Evolutionary conservation across 1,140 invertebrate species (phyloP).

Genomic region (Drosophila malerkotliana): DNA sequence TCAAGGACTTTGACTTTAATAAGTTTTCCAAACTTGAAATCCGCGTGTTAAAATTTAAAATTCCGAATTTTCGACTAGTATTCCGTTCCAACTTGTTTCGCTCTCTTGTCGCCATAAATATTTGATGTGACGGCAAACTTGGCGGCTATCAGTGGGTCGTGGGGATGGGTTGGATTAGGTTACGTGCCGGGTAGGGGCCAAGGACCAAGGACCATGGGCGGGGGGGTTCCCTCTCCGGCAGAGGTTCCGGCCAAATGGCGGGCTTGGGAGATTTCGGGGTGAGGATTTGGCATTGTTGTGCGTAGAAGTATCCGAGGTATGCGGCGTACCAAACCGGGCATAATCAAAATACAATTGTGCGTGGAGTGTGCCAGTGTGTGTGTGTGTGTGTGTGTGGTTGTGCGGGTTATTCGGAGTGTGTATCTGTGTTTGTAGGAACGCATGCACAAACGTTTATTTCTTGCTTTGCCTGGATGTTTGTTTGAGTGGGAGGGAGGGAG

Average conservation of each 20-base stretch:
- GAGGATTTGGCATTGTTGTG: constrained; percentile 72
- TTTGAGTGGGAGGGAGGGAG: constrained; percentile 14
- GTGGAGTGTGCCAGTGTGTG: constrained; percentile 39
- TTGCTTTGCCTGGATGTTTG: constrained; percentile 57
- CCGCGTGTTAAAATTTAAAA: constrained; percentile 41
- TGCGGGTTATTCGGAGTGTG: constrained; percentile 10
- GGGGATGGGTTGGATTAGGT: constrained; percentile 20
- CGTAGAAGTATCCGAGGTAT: constrained; percentile 79
- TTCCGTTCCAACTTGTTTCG: constrained; percentile 23
- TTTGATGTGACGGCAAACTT: constrained; percentile 72
- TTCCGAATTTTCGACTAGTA: constrained; percentile 33
- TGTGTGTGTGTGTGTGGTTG: constrained; percentile 8
- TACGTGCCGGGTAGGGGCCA: background rate
- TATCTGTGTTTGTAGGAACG: constrained; percentile 52
- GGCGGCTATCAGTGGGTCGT: constrained; percentile 64
- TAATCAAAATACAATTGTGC: constrained; percentile 82
- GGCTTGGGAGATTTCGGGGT: constrained; percentile 17
- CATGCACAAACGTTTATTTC: constrained; percentile 64
- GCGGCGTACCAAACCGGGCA: constrained; percentile 80
- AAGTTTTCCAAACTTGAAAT: constrained; percentile 10
- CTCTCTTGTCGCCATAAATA: constrained; percentile 71
- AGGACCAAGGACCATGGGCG: no score
- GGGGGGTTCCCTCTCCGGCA: background rate
- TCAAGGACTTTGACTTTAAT: constrained; percentile 22
- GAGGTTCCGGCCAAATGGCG: background rate